Conservation (phyloP, 2,797 vertebrate species). For the Novumbra hubbsi region DNA sequence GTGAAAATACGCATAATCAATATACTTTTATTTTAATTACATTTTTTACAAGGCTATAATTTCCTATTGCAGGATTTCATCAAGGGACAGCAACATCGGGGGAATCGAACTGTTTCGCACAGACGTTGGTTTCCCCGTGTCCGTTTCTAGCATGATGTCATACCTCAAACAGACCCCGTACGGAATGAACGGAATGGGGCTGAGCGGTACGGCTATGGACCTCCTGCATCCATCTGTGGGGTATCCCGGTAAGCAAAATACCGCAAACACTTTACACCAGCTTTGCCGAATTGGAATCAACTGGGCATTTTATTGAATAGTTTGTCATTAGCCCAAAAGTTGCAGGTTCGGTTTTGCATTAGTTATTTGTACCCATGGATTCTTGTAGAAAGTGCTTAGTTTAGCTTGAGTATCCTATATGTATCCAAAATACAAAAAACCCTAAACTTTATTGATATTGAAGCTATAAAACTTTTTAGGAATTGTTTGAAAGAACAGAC, state of each 20-base stretch:
- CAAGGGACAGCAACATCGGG: conserved; percentile 28
- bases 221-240: conserved; percentile 91
- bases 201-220: conserved; percentile 87
- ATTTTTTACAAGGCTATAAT: neutral
- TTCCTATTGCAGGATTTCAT: conserved; percentile 3
- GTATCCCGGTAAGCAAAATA: conserved; percentile 79
- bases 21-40: neutral
- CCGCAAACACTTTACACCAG: neutral
- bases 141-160: conserved; percentile 89
- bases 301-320: neutral
- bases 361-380: too few species aligned
- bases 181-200: conserved; percentile 90
- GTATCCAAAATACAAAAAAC: neutral
- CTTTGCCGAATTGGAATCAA: neutral
- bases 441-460: neutral
- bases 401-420: neutral
- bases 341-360: too few species aligned
- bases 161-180: conserved; percentile 96
- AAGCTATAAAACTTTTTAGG: neutral
- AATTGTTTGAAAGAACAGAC: neutral
- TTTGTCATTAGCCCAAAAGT: neutral
- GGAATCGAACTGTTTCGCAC: conserved; percentile 25
- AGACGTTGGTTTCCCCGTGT: conserved; percentile 41
- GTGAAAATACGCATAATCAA: neutral
- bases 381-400: too few species aligned